Percentiles rank a stretch among this genome's conserved stretches.
These are phyloP conservation scores for Hedya salicella DNA, from an alignment of 2,888 invertebrate genomes.

Conservation along the genomic window DNA sequence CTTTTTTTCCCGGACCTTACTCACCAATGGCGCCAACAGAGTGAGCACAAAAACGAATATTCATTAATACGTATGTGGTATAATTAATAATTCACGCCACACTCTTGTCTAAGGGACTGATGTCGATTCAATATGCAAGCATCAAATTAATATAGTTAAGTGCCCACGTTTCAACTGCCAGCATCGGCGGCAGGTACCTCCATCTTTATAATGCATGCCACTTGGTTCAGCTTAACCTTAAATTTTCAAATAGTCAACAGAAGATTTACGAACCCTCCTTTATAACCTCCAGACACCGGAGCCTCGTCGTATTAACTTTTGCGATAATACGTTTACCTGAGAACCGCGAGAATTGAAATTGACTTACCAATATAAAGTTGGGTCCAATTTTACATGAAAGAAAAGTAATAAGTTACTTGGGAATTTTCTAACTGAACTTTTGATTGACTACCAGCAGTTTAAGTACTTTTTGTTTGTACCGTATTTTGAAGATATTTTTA, in stretches of 20 bases:
- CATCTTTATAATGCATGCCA: conserved; percentile 14
- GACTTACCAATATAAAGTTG: conserved; percentile 30
- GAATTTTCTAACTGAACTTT: conserved; percentile 18
- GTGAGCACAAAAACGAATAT: too few relatives aligned
- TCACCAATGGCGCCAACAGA: too few relatives aligned
- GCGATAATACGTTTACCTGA: conserved; percentile 27
- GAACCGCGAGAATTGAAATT: conserved; percentile 26
- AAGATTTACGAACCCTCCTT: conserved; percentile 25
- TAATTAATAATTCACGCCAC: conserved; percentile 22
- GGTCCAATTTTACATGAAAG: conserved; percentile 11
- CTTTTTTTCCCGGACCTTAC: too few relatives aligned
- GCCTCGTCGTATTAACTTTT: conserved; percentile 27
- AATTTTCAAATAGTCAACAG: conserved; percentile 34
- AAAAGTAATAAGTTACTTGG: conserved; percentile 10
- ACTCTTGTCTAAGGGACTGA: conserved; percentile 23
- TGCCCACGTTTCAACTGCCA: conserved; percentile 30
- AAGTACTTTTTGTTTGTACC: conserved; percentile 2
- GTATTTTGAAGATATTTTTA: background rate
- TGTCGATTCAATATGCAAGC: conserved; percentile 30
- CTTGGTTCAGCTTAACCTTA: conserved; percentile 16
- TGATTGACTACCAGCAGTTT: conserved; percentile 19
- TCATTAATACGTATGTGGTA: background rate
- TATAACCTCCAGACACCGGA: conserved; percentile 12
- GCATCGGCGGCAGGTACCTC: conserved; percentile 18
- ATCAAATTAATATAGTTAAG: conserved; percentile 29